A percentile compares a stretch with the other conserved stretches of the same genome.
Evolutionary conservation across 2,888 invertebrate genomes (phyloP).

Genomic region (Drosophila lutescens): DNA sequence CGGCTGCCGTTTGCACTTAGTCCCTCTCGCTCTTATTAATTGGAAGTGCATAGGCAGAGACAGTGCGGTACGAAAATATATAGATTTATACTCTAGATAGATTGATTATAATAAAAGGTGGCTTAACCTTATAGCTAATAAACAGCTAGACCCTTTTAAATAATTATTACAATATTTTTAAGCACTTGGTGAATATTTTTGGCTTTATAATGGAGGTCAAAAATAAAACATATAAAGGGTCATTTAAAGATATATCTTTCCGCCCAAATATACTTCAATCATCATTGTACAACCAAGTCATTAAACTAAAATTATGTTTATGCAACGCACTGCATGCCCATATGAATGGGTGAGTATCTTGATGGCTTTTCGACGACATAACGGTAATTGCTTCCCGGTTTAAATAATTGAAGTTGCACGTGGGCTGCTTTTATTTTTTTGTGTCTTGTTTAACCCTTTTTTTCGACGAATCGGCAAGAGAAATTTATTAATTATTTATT

Average conservation of each 20-base stretch:
- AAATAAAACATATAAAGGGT: too few relatives aligned
- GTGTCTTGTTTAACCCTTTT: conserved; percentile 9
- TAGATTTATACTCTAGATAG: not conserved
- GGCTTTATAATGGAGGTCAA: too few relatives aligned
- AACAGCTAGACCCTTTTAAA: too few relatives aligned
- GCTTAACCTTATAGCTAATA: too few relatives aligned
- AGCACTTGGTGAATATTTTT: too few relatives aligned
- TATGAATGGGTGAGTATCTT: conserved; percentile 52
- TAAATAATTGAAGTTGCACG: conserved; percentile 46
- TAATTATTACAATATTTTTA: too few relatives aligned
- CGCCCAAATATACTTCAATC: not conserved
- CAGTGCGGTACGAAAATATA: conserved; percentile 23
- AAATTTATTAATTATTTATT: conserved; percentile 52
- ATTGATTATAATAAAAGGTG: too few relatives aligned
- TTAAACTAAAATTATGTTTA: not conserved
- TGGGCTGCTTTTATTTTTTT: conserved; percentile 45
- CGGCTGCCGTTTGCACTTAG: conserved; percentile 19
- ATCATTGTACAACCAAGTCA: not conserved
- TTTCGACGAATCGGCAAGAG: conserved; percentile 37
- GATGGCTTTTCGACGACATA: conserved; percentile 74
- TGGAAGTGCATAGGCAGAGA: conserved; percentile 69
- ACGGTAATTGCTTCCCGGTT: conserved; percentile 76
- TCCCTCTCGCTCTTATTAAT: conserved; percentile 61
- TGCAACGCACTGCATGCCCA: conserved; percentile 22
- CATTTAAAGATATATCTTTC: not conserved